phyloP scores from a whole-genome alignment of 2,888 invertebrate genomes.

The Drosophila quinaria region DNA sequence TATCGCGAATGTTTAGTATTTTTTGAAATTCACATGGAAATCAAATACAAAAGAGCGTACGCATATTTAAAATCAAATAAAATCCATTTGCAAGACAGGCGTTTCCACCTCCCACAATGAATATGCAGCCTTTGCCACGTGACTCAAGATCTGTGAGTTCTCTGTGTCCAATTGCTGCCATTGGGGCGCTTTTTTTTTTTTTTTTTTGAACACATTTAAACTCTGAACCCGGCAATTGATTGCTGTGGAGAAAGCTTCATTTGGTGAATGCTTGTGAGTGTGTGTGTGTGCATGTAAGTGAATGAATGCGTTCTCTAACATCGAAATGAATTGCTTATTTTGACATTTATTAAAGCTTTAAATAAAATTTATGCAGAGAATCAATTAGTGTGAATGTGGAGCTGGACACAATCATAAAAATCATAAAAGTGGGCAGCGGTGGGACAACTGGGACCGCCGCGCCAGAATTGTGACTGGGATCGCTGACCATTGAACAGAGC shows the following conservation, averaged over 20 bases:
- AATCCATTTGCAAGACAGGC: neutral
- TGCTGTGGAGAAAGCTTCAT: conserved; percentile 77
- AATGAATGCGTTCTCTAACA: conserved; percentile 70
- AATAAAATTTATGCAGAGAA: conserved; percentile 81
- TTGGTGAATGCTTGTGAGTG: conserved; percentile 31
- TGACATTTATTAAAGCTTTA: conserved; percentile 82
- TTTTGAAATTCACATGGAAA: neutral
- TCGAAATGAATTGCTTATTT: conserved; percentile 82
- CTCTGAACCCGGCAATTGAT: conserved; percentile 81
- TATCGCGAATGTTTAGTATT: neutral
- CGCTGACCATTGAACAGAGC: conserved; percentile 28
- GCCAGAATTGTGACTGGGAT: conserved; percentile 19
- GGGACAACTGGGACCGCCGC: conserved; percentile 2
- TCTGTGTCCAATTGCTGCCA: conserved; percentile 36
- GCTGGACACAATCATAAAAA: conserved; percentile 50
- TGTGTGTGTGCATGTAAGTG: conserved; percentile 40
- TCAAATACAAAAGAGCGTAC: neutral
- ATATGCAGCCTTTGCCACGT: conserved; percentile 43
- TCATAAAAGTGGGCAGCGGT: conserved; percentile 35
- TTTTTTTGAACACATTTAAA: conserved; percentile 64
- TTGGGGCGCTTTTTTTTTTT: conserved; percentile 42
- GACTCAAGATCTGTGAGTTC: conserved; percentile 25
- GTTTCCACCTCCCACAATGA: conserved; percentile 34
- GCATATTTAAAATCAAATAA: conserved; percentile 2
- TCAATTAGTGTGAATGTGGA: conserved; percentile 69